Percentiles rank a stretch among this genome's conserved stretches.
Evolutionary conservation across 2,888 invertebrate genomes (phyloP).

Genomic region (Mactromeris polynyma): DNA sequence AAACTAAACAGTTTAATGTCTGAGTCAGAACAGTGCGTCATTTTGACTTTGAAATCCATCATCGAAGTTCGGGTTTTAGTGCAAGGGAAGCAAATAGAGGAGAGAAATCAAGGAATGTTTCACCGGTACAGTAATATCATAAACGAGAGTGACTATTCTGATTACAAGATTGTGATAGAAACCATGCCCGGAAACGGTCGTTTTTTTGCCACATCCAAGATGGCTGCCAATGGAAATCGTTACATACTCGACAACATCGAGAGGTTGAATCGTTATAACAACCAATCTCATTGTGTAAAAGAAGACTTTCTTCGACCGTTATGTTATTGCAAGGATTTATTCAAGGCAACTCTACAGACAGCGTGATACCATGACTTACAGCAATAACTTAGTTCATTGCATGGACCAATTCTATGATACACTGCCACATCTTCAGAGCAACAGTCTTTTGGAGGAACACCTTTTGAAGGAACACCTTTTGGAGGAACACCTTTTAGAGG

Average conservation of each 20-base stretch:
- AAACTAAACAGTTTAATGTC: constrained; percentile 24
- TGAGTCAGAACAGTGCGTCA: background rate
- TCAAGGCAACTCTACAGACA: background rate
- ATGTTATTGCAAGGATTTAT: constrained; percentile 63
- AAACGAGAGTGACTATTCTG: constrained; percentile 8
- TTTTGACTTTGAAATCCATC: background rate
- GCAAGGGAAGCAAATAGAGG: constrained; percentile 23
- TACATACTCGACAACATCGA: constrained; percentile 41
- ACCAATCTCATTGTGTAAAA: constrained; percentile 63
- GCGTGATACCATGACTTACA: no score
- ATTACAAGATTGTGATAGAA: constrained; percentile 52
- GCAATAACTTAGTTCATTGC: no score
- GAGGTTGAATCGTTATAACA: constrained; percentile 67
- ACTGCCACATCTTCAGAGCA: no score
- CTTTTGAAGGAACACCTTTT: no score
- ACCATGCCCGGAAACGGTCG: constrained; percentile 63
- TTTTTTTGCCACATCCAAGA: constrained; percentile 64
- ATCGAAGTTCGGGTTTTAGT: constrained; percentile 25
- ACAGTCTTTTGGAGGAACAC: no score
- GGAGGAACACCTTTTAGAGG: no score
- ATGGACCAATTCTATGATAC: no score
- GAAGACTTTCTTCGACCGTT: constrained; percentile 46
- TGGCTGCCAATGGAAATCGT: background rate
- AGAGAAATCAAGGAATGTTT: constrained; percentile 11
- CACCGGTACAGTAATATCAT: constrained; percentile 17